Base-by-base conservation (phyloP, 2,113 vertebrate genomes). In the Diphyllodes magnificus region DNA sequence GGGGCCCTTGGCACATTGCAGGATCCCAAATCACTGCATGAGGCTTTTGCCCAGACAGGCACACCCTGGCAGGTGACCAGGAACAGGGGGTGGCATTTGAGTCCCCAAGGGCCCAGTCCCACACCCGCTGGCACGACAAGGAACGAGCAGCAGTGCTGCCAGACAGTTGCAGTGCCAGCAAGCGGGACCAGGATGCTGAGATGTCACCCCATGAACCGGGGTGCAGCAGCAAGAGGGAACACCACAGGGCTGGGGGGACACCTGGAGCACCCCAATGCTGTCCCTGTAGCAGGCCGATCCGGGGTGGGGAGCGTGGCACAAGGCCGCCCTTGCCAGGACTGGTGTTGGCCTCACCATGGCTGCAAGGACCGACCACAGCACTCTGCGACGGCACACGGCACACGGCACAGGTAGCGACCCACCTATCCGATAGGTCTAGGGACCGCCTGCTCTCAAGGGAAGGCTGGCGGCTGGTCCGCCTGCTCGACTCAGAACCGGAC, bases 391-490 rank as follows among this genome's bases (percentile, higher is more conserved):
- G 96, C 95, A 97, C 92, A 90, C 78, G 78, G 94, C 90, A 82
- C 91, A 19, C 59, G 42, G 96, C 97, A 97, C 87, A 96, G 98
- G 97, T 93, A 97, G 97, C 87, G 97, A 99, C 99, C 98, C 98
- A 99, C 98, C 99, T 99, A 98, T 98, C 98, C 80, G 98, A 99
- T 97, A 99, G 98, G 92, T 98, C 97, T 97, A 97, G 88, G 91
- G 98, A 99, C 96, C 98, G 98, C 98, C 98, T 98, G 98, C 98
- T 99, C 98, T 98, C 99, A 98, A 99, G 98, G 98, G 98, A 99
- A 98, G 98, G 98, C 98, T 98, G 98, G 97, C 97, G 98, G 98
- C 98, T 98, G 98, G 98, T 98, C 97, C 97, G 98, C 97, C 97
- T 98, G 98, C 98, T 98, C 79, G 98, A 99, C 96, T 98, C 98